A percentile compares a stretch with the other conserved stretches of the same genome.
Conservation (phyloP, 2,888 invertebrate species). For the Nemotelus nigrinus region DNA sequence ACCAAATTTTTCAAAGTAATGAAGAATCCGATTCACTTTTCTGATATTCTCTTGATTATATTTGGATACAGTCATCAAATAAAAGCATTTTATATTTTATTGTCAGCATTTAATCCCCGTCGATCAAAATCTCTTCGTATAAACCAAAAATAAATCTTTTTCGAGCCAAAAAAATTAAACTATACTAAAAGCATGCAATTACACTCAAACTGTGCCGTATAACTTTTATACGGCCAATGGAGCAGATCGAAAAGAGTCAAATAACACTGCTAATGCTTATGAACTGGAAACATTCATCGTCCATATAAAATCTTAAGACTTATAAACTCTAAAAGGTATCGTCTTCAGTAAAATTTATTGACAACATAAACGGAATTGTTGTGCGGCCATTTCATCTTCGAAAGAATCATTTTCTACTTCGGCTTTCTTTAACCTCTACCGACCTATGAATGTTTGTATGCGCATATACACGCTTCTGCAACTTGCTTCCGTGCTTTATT, state of each 20-base stretch:
- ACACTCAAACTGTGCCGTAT: constrained; percentile 7
- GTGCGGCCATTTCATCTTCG: constrained; percentile 35
- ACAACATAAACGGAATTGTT: constrained; percentile 50
- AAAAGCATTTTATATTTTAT: not conserved
- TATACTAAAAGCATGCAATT: constrained; percentile 27
- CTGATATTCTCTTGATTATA: too few species aligned
- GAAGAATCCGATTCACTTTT: too few species aligned
- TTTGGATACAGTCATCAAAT: too few species aligned
- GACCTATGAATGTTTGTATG: not conserved
- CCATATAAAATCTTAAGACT: constrained; percentile 42
- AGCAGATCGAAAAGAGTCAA: not conserved
- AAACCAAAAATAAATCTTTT: not conserved
- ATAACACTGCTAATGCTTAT: constrained; percentile 41
- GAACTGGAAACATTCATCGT: constrained; percentile 39
- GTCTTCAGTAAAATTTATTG: constrained; percentile 48
- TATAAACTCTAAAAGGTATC: constrained; percentile 51
- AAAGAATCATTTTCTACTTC: constrained; percentile 7
- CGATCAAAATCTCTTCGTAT: not conserved
- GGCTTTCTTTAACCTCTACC: not conserved
- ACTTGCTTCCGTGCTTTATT: not conserved
- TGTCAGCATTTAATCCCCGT: not conserved
- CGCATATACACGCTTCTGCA: not conserved
- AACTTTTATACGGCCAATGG: constrained; percentile 15
- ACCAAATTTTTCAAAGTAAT: too few species aligned
- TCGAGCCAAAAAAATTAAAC: not conserved